phyloP scores from a whole-genome alignment of 2,797 vertebrate genomes.

The Myotis vivesi region DNA sequence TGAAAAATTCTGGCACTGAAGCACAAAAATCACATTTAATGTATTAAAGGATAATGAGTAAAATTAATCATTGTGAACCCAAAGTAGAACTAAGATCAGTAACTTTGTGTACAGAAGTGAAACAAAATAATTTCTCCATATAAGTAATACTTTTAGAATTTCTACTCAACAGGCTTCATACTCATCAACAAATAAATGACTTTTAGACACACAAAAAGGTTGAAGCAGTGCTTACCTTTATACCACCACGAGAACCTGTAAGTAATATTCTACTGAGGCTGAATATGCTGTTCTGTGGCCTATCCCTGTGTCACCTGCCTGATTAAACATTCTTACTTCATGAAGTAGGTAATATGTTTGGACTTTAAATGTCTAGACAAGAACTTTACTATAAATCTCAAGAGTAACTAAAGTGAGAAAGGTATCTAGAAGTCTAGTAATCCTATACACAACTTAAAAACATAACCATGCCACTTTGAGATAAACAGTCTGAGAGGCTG shows the following conservation, averaged over 20 bases:
- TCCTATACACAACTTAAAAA: not conserved
- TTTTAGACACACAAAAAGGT: not conserved
- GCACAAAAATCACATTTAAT: not conserved
- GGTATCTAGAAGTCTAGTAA: not conserved
- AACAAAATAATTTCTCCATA: not conserved
- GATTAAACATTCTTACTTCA: not conserved
- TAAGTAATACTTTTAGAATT: not conserved
- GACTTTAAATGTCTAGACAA: not conserved
- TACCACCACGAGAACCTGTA: not conserved
- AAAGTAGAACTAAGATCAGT: not conserved
- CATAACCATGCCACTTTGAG: not conserved
- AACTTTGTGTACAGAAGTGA: not conserved
- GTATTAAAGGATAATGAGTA: slow-evolving; percentile 4
- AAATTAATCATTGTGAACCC: not conserved
- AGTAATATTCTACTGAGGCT: not conserved
- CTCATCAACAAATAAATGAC: slow-evolving; percentile 6
- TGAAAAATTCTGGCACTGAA: slow-evolving; percentile 23
- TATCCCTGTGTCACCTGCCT: not conserved
- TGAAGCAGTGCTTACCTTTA: not conserved
- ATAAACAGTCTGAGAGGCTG: not conserved
- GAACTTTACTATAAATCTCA: not conserved
- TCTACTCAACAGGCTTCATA: not conserved
- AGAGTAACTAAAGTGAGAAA: slow-evolving; percentile 43
- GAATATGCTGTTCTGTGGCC: not conserved
- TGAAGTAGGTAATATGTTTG: not conserved